Evolutionary conservation across 2,113 vertebrate genomes (phyloP).

Genomic region (Furnarius figulus): DNA sequence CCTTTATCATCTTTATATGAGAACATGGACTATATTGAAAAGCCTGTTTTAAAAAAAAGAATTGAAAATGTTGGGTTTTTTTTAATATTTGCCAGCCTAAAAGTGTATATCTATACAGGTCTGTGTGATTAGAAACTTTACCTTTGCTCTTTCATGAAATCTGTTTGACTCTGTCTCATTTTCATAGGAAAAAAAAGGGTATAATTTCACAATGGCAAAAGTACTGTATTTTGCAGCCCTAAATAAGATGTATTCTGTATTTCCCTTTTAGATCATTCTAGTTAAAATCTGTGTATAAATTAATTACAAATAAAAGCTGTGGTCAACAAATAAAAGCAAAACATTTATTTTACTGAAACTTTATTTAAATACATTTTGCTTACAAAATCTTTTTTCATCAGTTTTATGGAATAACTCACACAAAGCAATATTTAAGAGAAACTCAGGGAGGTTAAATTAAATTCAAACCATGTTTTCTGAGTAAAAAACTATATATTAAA

Average conservation of each 20-base stretch:
- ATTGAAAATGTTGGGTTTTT: neutral
- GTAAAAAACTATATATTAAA: neutral
- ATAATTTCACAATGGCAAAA: neutral
- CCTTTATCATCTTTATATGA: neutral
- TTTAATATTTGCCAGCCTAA: neutral
- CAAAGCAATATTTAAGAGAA: neutral
- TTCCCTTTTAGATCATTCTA: neutral
- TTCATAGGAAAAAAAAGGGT: neutral
- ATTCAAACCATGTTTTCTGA: neutral
- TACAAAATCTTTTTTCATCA: neutral
- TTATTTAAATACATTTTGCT: neutral
- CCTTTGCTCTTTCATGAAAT: neutral
- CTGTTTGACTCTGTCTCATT: neutral
- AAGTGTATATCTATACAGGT: neutral
- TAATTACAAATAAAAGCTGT: neutral
- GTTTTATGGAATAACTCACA: neutral
- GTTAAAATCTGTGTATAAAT: neutral
- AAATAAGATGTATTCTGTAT: neutral
- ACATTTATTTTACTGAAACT: neutral
- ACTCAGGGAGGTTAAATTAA: neutral
- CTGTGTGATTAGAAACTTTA: neutral
- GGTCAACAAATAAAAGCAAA: neutral
- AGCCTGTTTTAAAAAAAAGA: neutral
- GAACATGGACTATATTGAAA: neutral
- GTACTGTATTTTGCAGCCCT: neutral